Evolutionary conservation across 64 coral and sea anemone genomes (phyloP).

Genomic region (Pocillopora damicornis): DNA sequence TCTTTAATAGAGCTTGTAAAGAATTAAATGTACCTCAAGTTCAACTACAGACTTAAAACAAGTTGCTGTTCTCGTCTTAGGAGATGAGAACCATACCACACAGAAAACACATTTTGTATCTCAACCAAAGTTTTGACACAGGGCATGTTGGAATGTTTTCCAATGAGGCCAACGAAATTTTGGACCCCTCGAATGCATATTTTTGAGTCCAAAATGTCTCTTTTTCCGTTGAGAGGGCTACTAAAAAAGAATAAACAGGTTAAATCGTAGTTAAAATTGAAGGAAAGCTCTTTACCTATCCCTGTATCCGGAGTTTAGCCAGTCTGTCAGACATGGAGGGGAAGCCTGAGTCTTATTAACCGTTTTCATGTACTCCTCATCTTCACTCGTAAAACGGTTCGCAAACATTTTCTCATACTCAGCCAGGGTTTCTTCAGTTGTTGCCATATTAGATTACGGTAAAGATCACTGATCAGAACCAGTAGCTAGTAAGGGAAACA

Average conservation of each 20-base stretch:
- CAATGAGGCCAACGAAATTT: too few species aligned
- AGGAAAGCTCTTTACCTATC: conserved; percentile 11
- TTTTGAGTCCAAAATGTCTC: not conserved
- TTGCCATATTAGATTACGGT: conserved; percentile 17
- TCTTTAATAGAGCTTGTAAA: too few species aligned
- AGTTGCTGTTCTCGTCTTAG: too few species aligned
- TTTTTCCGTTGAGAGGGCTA: not conserved
- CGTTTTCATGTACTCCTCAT: conserved; percentile 86
- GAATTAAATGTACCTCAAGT: too few species aligned
- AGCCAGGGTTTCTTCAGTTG: conserved; percentile 53
- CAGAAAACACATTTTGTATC: too few species aligned
- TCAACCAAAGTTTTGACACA: too few species aligned
- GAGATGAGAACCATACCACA: too few species aligned
- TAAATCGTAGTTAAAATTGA: not conserved
- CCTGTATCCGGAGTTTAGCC: conserved; percentile 51
- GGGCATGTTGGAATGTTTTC: too few species aligned
- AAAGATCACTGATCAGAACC: not conserved
- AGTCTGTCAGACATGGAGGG: conserved; percentile 73
- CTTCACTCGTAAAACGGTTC: conserved; percentile 78
- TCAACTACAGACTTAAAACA: too few species aligned
- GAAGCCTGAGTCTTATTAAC: conserved; percentile 59
- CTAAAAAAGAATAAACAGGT: not conserved
- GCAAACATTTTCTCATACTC: conserved; percentile 84
- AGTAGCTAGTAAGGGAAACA: not conserved
- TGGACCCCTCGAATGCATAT: too few species aligned